A percentile compares a stretch with the other conserved stretches of the same genome.
Conservation (phyloP, 2,888 invertebrate species). For the Hydropsyche betteni region DNA sequence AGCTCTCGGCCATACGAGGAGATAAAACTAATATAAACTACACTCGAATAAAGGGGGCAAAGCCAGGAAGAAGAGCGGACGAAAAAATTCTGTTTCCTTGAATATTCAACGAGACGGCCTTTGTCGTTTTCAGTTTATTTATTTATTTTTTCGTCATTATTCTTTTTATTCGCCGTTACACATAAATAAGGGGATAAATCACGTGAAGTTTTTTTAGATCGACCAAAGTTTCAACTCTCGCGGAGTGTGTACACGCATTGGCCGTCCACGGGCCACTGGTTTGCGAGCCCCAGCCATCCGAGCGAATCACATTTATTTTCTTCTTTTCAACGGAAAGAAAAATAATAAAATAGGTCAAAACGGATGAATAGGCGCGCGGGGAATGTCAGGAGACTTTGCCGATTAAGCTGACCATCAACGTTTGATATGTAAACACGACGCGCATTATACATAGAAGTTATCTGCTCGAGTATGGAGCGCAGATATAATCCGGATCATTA, state of each 20-base stretch:
- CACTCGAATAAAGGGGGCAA: conserved; percentile 10
- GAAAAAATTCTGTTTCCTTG: conserved; percentile 8
- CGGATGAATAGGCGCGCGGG: conserved; percentile 37
- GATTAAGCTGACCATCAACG: conserved; percentile 33
- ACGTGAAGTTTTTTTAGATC: conserved; percentile 36
- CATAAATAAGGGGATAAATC: conserved; percentile 38
- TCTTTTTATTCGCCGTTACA: conserved; percentile 20
- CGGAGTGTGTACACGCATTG: background rate
- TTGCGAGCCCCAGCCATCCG: conserved; percentile 32
- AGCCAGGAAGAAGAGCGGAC: background rate
- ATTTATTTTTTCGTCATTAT: conserved; percentile 31
- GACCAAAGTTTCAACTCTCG: conserved; percentile 34
- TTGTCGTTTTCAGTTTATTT: conserved; percentile 27
- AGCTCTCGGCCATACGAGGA: background rate
- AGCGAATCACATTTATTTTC: conserved; percentile 47
- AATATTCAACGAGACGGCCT: conserved; percentile 29
- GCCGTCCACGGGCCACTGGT: conserved; percentile 39
- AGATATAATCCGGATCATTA: conserved; percentile 9
- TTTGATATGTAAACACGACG: conserved; percentile 1
- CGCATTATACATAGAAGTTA: too few relatives aligned
- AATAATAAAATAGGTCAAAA: conserved; percentile 49
- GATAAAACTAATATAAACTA: conserved; percentile 30
- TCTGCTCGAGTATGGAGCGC: too few relatives aligned
- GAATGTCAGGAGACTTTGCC: conserved; percentile 27
- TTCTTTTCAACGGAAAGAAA: conserved; percentile 43